Conservation (phyloP, 2,888 invertebrate species). For the Microctonus brassicae region DNA sequence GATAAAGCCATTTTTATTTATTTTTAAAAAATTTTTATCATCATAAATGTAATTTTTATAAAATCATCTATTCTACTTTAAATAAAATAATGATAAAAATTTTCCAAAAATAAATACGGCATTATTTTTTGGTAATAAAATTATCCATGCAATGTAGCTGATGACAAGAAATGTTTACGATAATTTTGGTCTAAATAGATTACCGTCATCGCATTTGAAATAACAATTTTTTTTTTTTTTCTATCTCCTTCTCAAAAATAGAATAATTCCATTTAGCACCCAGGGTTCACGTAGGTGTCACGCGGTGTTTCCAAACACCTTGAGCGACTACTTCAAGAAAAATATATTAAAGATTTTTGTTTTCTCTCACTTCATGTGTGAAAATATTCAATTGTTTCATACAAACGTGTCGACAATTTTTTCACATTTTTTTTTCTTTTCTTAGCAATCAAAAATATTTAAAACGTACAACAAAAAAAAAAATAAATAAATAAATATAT, state of each 20-base stretch:
- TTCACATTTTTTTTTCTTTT: slow-evolving; percentile 11
- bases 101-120: slow-evolving; percentile 18
- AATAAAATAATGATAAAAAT: slow-evolving; percentile 5
- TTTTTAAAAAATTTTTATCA: slow-evolving; percentile 3
- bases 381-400: slow-evolving; percentile 4
- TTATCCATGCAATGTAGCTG: slow-evolving; percentile 43
- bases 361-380: neutral
- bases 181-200: slow-evolving; percentile 46
- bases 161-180: slow-evolving; percentile 43
- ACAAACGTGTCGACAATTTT: neutral
- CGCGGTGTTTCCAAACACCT: slow-evolving; percentile 59
- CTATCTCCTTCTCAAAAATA: slow-evolving; percentile 62
- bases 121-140: slow-evolving; percentile 4
- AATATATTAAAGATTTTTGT: slow-evolving; percentile 49
- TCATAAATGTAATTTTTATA: neutral
- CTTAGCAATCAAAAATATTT: slow-evolving; percentile 22
- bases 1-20: neutral
- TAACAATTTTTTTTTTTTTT: slow-evolving; percentile 38
- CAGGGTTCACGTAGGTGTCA: slow-evolving; percentile 63
- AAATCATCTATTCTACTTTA: neutral
- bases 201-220: slow-evolving; percentile 46
- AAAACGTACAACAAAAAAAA: slow-evolving; percentile 23
- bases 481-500: too few relatives aligned
- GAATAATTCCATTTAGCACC: slow-evolving; percentile 70
- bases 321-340: slow-evolving; percentile 59